These are phyloP conservation scores for Conus betulinus DNA, from an alignment of 1,140 invertebrate genomes.

Conservation along the genomic window DNA sequence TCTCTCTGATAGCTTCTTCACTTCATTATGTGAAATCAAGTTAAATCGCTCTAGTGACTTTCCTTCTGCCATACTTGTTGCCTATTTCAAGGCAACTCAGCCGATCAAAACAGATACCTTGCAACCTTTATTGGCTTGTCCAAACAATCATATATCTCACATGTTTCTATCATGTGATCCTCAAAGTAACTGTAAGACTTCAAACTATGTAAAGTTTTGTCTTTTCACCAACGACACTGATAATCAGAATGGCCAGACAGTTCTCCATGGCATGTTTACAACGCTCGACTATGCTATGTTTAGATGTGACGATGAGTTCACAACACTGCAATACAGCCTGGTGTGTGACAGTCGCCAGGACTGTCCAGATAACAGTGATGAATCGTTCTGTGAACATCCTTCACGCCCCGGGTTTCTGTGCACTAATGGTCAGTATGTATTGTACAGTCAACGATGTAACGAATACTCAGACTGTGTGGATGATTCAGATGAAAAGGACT, in stretches of 20 bases:
- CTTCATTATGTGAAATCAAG: background rate
- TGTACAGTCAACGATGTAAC: background rate
- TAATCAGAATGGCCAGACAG: background rate
- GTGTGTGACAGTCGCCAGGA: slow-evolving; percentile 19
- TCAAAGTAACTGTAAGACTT: background rate
- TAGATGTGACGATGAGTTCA: background rate
- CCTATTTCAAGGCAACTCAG: background rate
- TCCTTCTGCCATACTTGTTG: background rate
- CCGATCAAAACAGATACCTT: background rate
- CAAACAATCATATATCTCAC: background rate
- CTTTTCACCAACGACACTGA: background rate
- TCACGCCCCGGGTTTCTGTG: background rate
- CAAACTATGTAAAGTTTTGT: background rate
- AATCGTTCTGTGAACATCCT: slow-evolving; percentile 4
- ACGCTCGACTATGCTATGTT: background rate
- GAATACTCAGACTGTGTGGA: background rate
- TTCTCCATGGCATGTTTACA: background rate
- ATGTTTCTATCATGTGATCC: background rate
- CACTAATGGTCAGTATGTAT: background rate
- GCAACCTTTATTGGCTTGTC: background rate
- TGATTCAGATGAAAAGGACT: background rate
- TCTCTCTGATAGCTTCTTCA: background rate
- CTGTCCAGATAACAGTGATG: background rate
- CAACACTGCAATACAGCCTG: slow-evolving; percentile 8
- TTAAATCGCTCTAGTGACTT: background rate